These are phyloP conservation scores for Drosophila biarmipes DNA, from an alignment of 1,140 invertebrate species.

Conservation along the genomic window DNA sequence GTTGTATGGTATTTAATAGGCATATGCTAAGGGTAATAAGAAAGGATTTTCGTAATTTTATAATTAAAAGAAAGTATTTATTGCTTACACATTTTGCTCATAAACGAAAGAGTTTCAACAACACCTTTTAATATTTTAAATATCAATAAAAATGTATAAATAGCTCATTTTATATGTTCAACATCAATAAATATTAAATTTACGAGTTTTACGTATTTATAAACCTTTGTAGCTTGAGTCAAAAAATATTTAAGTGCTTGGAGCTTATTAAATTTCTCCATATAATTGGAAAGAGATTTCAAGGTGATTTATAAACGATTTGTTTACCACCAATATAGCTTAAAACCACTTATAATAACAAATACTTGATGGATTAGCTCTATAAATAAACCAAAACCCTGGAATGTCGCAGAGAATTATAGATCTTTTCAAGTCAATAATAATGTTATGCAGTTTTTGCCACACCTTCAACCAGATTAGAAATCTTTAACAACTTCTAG, in stretches of 20 bases:
- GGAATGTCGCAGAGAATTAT: background rate
- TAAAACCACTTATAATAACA: background rate
- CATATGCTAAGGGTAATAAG: background rate
- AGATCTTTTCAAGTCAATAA: too few relatives aligned
- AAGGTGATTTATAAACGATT: slow-evolving; percentile 2
- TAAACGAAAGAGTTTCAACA: too few relatives aligned
- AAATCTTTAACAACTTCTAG: background rate
- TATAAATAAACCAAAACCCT: background rate
- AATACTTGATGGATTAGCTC: background rate
- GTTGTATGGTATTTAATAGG: background rate
- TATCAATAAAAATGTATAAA: too few relatives aligned
- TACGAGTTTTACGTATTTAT: too few relatives aligned
- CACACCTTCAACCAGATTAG: background rate
- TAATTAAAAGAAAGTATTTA: background rate
- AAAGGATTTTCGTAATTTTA: background rate
- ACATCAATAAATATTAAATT: too few relatives aligned
- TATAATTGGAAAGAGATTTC: background rate
- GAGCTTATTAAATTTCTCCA: too few relatives aligned
- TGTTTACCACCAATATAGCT: too few relatives aligned
- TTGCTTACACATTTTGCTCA: background rate
- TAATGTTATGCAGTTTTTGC: background rate
- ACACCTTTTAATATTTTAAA: too few relatives aligned
- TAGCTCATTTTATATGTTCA: too few relatives aligned
- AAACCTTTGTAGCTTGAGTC: too few relatives aligned
- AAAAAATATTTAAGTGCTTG: too few relatives aligned